phyloP scores from a whole-genome alignment of 2,113 vertebrate genomes.

The Danionella cerebrum region DNA sequence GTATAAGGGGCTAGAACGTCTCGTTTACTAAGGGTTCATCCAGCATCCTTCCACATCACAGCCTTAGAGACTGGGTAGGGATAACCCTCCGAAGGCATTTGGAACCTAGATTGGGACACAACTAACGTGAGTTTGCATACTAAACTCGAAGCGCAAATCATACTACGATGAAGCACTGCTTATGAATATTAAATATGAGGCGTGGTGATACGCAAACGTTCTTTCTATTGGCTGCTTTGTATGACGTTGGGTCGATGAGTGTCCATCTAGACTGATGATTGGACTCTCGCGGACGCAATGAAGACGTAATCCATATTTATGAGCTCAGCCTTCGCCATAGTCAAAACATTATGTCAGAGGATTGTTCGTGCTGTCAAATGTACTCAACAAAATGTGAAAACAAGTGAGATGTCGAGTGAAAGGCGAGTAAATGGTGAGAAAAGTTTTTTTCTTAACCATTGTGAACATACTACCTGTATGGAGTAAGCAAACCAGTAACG shows the following conservation, averaged over 20 bases:
- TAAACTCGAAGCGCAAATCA: not conserved
- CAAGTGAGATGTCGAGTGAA: constrained; percentile 48
- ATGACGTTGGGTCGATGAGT: not conserved
- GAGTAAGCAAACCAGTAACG: no score
- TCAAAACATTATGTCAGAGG: not conserved
- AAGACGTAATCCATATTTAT: not conserved
- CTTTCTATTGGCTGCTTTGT: not conserved
- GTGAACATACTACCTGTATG: not conserved
- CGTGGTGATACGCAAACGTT: rapidly evolving
- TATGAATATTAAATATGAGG: constrained; percentile 1
- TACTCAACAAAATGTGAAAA: not conserved
- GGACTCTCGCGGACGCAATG: constrained; percentile 41
- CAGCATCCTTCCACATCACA: no score
- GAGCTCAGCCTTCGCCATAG: not conserved
- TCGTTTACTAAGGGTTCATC: no score
- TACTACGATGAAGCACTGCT: not conserved
- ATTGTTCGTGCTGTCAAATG: not conserved
- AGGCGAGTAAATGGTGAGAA: constrained; percentile 54
- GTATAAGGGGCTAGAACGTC: no score
- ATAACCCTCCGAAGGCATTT: no score
- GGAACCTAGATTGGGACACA: no score
- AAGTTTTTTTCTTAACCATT: not conserved
- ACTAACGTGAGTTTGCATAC: not conserved
- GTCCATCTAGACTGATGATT: not conserved
- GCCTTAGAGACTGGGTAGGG: no score